phyloP scores from a whole-genome alignment of 2,888 invertebrate genomes.

The Cepaea hortensis region DNA sequence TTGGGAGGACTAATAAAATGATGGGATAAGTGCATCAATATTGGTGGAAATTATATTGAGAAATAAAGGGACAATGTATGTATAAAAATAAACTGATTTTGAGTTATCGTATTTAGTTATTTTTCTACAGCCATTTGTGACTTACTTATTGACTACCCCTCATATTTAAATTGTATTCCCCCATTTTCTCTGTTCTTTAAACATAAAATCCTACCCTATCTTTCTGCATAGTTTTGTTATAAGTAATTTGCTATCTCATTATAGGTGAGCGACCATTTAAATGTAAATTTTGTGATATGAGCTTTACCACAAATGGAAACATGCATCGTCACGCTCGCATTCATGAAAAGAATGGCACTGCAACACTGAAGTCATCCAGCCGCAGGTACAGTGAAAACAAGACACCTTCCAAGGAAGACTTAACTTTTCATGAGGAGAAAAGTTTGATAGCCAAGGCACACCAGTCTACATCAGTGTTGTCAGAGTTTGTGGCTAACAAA shows the following conservation, averaged over 20 bases:
- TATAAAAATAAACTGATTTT: too few relatives aligned
- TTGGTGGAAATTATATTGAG: too few relatives aligned
- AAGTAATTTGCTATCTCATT: not conserved
- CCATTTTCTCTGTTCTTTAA: too few relatives aligned
- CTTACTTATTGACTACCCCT: too few relatives aligned
- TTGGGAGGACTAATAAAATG: too few relatives aligned
- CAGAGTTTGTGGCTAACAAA: constrained; percentile 10
- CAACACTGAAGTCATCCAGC: not conserved
- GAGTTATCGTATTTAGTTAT: too few relatives aligned
- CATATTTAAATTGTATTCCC: too few relatives aligned
- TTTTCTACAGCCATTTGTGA: too few relatives aligned
- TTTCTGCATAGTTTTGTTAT: too few relatives aligned
- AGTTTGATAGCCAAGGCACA: not conserved
- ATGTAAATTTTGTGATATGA: constrained; percentile 86
- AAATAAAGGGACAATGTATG: too few relatives aligned
- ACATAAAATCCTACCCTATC: too few relatives aligned
- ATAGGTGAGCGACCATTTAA: constrained; percentile 86
- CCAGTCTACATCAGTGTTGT: not conserved
- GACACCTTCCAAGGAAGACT: constrained; percentile 8
- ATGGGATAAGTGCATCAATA: too few relatives aligned
- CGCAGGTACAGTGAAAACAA: constrained; percentile 24
- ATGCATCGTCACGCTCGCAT: constrained; percentile 90
- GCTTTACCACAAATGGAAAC: constrained; percentile 90
- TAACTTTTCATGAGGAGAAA: constrained; percentile 16
- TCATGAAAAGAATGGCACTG: constrained; percentile 76